These are phyloP conservation scores for Martes martes DNA, from an alignment of 2,113 vertebrate genomes.

Conservation along the genomic window DNA sequence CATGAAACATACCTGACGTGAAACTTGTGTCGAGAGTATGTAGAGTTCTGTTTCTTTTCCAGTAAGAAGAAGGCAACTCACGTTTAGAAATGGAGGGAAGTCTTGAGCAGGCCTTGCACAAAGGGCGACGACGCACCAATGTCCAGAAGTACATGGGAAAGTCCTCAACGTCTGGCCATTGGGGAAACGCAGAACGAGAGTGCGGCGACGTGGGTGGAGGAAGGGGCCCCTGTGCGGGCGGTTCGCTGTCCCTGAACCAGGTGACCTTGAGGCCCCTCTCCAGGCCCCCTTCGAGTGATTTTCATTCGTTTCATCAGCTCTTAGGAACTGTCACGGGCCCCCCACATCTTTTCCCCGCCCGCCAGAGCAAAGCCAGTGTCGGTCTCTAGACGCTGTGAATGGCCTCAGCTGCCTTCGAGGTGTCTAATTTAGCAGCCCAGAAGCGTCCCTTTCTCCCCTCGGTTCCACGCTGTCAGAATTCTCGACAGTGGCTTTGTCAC, in stretches of 20 bases:
- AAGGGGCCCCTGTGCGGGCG: background rate
- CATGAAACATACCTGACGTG: background rate
- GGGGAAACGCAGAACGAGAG: too few species aligned
- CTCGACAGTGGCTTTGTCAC: background rate
- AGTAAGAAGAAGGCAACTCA: accelerated
- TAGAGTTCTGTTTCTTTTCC: background rate
- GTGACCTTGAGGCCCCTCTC: accelerated
- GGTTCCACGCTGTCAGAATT: background rate
- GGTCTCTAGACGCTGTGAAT: accelerated
- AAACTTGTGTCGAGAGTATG: too few species aligned
- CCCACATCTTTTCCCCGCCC: background rate
- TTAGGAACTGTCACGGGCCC: accelerated
- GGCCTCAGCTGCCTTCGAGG: background rate
- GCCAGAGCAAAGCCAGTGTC: accelerated
- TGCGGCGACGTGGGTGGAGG: accelerated
- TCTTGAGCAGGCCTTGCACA: background rate
- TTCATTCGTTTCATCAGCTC: background rate
- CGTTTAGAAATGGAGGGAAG: background rate
- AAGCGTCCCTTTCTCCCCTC: background rate
- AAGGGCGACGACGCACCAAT: background rate
- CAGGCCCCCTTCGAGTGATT: background rate
- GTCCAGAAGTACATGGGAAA: accelerated
- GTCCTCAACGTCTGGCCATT: accelerated
- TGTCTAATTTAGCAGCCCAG: background rate
- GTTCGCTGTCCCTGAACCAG: background rate